Evolutionary conservation across 1,140 invertebrate genomes (phyloP), one percentile per base, ranked within the genome.

Genomic region (Pogonognathellus flavescens): DNA sequence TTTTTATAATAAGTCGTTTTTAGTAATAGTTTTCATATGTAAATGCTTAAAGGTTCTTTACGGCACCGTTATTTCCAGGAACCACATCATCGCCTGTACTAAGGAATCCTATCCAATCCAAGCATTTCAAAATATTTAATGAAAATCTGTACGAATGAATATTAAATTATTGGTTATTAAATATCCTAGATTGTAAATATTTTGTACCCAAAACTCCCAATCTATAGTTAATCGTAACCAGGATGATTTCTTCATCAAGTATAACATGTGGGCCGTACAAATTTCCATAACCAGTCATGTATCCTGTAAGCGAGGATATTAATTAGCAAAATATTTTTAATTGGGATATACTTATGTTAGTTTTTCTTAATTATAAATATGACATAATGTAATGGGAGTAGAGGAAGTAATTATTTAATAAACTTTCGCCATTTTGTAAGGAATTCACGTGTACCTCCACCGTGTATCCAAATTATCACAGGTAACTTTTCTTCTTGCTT

Each of bases 21-120:
- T n/a, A n/a, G n/a, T n/a, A n/a, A n/a, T n/a, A n/a, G n/a, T n/a
- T n/a, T n/a, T n/a, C n/a, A n/a, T n/a, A n/a, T 41, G n/a, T 41
- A 41, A 59, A n/a, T n/a, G n/a, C n/a, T n/a, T n/a, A n/a, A n/a
- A n/a, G n/a, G n/a, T n/a, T n/a, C n/a, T n/a, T 10, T n/a, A 66
- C 5, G 8, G 25, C 16, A 13, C 97, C 97, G 92, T 98, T 98
- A 92, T 99, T 99, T n/a, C 97, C 97, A 0, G 96, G 96, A 10
- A 96, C 97, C 89, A 96, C 95, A 85, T 95, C 93, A 91, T 98
- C 97, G 0, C 93, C 95, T 0, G 97, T 99, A 80, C 96, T 96
- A 0, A 99, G 91, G 91, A 98, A 98, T 50, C 97, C 86, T 87
- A 1, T 41, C 31, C 2, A 41, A 41, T 41, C 1, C 31, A 41